Conservation (phyloP, 1,140 invertebrate species). For the Pemphigus obesinymphae region DNA sequence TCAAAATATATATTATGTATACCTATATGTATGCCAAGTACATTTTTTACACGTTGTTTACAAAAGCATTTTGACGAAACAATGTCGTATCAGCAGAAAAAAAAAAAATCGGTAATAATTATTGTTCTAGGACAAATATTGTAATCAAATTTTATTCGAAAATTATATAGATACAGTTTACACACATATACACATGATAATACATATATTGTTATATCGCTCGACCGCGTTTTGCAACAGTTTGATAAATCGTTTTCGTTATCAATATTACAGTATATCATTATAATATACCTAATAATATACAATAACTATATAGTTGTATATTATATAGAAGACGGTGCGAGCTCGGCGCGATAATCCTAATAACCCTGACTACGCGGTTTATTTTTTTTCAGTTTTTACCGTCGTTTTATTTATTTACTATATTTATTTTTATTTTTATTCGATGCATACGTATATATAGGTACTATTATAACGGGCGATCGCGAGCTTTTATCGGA, state of each 20-base stretch:
- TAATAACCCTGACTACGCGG: not conserved
- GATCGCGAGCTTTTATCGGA: too few species aligned
- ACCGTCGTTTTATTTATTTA: too few species aligned
- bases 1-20: too few species aligned
- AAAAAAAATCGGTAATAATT: not conserved
- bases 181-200: not conserved
- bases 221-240: not conserved
- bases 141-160: not conserved
- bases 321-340: too few species aligned
- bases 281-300: too few species aligned
- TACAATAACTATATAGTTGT: too few species aligned
- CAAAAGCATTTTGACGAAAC: not conserved
- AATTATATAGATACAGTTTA: not conserved
- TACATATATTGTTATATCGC: too few species aligned
- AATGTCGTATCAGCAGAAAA: not conserved
- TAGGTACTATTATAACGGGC: too few species aligned
- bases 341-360: not conserved
- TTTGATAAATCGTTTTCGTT: not conserved
- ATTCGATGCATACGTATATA: too few species aligned
- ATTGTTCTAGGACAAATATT: not conserved
- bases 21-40: constrained; percentile 9
- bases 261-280: not conserved
- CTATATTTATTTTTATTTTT: too few species aligned
- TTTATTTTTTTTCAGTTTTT: too few species aligned
- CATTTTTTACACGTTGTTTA: not conserved